Conservation (phyloP, 2,113 vertebrate genomes). For the Desmodus rotundus region DNA sequence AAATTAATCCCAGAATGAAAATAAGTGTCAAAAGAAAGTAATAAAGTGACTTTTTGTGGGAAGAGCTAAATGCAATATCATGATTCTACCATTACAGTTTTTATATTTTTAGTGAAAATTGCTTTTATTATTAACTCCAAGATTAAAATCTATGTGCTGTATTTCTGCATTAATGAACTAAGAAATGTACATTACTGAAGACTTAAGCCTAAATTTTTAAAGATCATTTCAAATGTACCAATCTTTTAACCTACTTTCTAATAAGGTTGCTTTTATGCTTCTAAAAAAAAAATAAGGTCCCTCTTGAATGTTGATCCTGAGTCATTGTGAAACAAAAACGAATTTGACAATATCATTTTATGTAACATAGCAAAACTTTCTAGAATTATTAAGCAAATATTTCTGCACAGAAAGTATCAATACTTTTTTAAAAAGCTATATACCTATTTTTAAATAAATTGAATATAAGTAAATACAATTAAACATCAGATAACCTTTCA, state of each 20-base stretch:
- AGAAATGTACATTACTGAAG: conserved; percentile 85
- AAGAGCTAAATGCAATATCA: conserved; percentile 89
- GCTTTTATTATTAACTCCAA: conserved; percentile 90
- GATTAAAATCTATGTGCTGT: conserved; percentile 89
- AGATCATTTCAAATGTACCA: conserved; percentile 84
- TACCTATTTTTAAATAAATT: conserved; percentile 29
- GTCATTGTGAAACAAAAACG: conserved; percentile 64
- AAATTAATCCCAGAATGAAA: conserved; percentile 99
- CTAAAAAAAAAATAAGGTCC: conserved; percentile 65
- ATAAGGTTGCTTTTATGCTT: conserved; percentile 81
- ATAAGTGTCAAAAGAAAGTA: conserved; percentile 91
- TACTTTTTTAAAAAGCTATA: neutral
- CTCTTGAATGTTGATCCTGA: conserved; percentile 68
- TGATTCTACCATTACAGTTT: conserved; percentile 90
- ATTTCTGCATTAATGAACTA: conserved; percentile 89
- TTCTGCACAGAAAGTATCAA: neutral
- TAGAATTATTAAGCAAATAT: conserved; percentile 33
- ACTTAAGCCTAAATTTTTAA: conserved; percentile 88
- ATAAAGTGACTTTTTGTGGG: conserved; percentile 88
- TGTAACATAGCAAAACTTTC: conserved; percentile 52
- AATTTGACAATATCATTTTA: conserved; percentile 47
- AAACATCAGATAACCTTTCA: neutral
- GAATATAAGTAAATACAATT: neutral
- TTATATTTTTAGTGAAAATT: conserved; percentile 92
- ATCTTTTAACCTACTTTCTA: conserved; percentile 82